A percentile compares a stretch with the other conserved stretches of the same genome.
Conservation (phyloP, 2,113 vertebrate species). For the Syngnathus typhle region DNA sequence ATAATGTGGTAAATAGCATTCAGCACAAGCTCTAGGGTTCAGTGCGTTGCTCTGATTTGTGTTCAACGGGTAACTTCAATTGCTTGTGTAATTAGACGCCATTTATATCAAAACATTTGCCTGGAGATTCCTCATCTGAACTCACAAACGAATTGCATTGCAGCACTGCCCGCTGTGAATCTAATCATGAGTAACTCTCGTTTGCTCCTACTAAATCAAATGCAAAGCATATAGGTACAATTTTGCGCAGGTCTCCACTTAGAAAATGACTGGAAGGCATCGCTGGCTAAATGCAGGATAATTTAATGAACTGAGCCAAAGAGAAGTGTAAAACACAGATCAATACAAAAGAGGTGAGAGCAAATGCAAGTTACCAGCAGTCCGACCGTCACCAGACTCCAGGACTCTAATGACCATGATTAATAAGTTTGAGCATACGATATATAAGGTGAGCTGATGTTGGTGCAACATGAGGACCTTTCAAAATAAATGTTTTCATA, state of each 20-base stretch:
- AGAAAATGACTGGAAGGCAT: slow-evolving; percentile 2
- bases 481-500: too few relatives aligned
- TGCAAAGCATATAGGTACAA: slow-evolving; percentile 19
- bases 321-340: slow-evolving; percentile 2
- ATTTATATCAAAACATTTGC: slow-evolving; percentile 43
- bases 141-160: slow-evolving; percentile 27
- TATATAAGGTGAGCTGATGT: background rate
- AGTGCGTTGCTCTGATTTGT: slow-evolving; percentile 18
- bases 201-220: slow-evolving; percentile 33
- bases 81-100: slow-evolving; percentile 38
- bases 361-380: background rate
- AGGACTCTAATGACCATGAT: background rate
- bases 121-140: slow-evolving; percentile 28
- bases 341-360: background rate
- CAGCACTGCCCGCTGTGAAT: slow-evolving; percentile 24
- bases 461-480: background rate
- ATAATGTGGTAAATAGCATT: slow-evolving; percentile 32
- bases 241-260: background rate
- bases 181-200: slow-evolving; percentile 38
- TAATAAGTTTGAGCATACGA: background rate
- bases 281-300: slow-evolving; percentile 1
- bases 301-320: slow-evolving; percentile 1
- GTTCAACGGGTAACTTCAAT: slow-evolving; percentile 42
- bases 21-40: slow-evolving; percentile 16
- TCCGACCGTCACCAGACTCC: background rate